These are phyloP conservation scores for Harpalus rubripes DNA, from an alignment of 2,888 invertebrate species.

Conservation along the genomic window DNA sequence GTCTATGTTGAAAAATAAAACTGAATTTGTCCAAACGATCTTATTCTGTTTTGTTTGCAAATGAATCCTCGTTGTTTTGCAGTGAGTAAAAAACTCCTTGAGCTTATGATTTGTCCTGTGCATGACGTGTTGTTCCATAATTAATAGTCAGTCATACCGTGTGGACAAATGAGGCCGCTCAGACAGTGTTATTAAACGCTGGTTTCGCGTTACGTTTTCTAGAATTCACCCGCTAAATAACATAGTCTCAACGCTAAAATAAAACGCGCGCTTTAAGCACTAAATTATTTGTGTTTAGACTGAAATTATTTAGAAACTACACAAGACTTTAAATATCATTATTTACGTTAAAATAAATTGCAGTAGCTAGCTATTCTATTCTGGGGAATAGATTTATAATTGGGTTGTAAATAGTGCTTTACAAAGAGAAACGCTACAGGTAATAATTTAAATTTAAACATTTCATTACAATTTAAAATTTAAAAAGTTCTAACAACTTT, in stretches of 20 bases:
- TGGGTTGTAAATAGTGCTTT: background rate
- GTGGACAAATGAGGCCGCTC: background rate
- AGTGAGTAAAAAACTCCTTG: background rate
- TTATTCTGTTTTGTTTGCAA: no score
- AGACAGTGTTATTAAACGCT: background rate
- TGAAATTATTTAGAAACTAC: background rate
- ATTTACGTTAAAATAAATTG: background rate
- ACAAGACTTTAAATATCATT: conserved; percentile 1
- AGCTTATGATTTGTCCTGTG: background rate
- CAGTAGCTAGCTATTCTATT: background rate
- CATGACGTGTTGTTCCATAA: background rate
- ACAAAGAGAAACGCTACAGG: no score
- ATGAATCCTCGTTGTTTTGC: no score
- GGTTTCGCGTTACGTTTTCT: background rate
- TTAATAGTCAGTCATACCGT: conserved; percentile 1
- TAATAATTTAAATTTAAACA: no score
- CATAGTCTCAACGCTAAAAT: background rate
- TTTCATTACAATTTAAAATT: no score
- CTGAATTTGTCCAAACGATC: no score
- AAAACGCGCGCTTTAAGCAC: background rate
- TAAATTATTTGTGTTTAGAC: conserved; percentile 7
- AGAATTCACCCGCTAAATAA: background rate
- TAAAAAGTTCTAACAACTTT: no score
- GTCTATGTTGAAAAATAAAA: no score
- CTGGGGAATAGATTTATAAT: background rate